A percentile compares a stretch with the other conserved stretches of the same genome.
These are phyloP conservation scores for Bombyx mori DNA, from an alignment of 1,140 invertebrate genomes.

Conservation along the genomic window DNA sequence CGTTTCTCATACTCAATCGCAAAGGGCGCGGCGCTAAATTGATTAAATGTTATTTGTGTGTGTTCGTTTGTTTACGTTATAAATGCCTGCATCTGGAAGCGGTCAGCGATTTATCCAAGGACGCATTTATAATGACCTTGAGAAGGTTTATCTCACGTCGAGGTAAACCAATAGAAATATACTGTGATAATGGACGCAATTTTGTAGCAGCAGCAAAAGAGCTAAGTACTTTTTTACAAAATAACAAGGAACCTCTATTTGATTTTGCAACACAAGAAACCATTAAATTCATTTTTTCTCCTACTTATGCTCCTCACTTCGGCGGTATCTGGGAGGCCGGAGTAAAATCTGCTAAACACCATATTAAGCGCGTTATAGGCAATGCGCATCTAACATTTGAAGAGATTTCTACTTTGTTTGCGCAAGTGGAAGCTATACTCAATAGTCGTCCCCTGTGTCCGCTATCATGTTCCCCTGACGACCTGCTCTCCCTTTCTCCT, in stretches of 20 bases:
- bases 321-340: conserved; percentile 21
- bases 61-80: too few species aligned
- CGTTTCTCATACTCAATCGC: too few species aligned
- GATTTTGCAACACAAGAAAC: conserved; percentile 10
- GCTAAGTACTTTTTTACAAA: conserved; percentile 9
- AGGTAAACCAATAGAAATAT: conserved; percentile 9
- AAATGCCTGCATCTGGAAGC: too few species aligned
- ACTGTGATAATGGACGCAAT: conserved; percentile 12
- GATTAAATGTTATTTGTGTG: conserved; percentile 20
- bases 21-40: conserved; percentile 15
- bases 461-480: conserved; percentile 2
- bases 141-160: too few species aligned
- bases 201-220: conserved; percentile 14
- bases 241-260: conserved; percentile 6
- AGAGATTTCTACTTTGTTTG: conserved; percentile 22
- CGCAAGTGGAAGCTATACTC: conserved; percentile 25
- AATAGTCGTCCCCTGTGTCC: conserved; percentile 15
- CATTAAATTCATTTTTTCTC: conserved; percentile 15
- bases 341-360: conserved; percentile 20
- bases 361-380: conserved; percentile 17
- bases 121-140: too few species aligned
- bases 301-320: conserved; percentile 17
- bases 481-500: conserved; percentile 7
- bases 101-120: too few species aligned
- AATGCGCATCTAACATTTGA: conserved; percentile 23